Conservation (phyloP, 2,113 vertebrate genomes). For the Myotis lucifugus region DNA sequence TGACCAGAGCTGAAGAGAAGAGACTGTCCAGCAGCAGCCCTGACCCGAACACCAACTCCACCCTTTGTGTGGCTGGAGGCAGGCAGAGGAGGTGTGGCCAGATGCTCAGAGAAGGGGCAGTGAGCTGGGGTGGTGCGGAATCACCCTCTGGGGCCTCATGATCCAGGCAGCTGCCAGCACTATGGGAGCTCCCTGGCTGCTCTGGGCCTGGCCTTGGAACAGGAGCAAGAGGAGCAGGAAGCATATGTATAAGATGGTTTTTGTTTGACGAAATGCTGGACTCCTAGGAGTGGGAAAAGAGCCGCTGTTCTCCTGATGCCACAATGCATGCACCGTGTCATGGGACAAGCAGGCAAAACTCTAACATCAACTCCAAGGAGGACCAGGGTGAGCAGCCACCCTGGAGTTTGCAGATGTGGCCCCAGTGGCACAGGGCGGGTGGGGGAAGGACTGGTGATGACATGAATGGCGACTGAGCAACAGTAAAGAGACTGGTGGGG, state of each 20-base stretch:
- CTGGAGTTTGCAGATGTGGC: constrained; percentile 55
- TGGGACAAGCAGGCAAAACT: constrained; percentile 98
- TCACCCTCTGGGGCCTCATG: neutral
- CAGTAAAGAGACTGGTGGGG: constrained; percentile 87
- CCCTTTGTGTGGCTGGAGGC: neutral
- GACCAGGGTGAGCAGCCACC: constrained; percentile 71
- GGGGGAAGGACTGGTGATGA: constrained; percentile 74
- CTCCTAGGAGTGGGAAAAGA: constrained; percentile 86
- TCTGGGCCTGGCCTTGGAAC: neutral
- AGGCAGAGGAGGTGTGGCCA: neutral
- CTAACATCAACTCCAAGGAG: constrained; percentile 97
- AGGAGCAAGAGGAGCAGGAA: neutral
- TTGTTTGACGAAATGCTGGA: neutral
- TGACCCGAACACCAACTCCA: neutral
- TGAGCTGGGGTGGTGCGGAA: no score
- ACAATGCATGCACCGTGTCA: constrained; percentile 97
- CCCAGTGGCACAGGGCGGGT: constrained; percentile 50
- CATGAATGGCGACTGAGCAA: constrained; percentile 59
- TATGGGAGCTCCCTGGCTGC: neutral
- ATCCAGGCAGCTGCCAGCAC: neutral
- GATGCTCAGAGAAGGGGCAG: neutral
- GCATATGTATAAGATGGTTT: neutral
- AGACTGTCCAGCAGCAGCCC: accelerated
- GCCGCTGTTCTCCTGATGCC: constrained; percentile 90
- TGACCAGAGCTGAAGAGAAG: neutral